A percentile compares a stretch with the other conserved stretches of the same genome.
phyloP scores from a whole-genome alignment of 2,888 invertebrate species.

The Gastrophysa polygoni region DNA sequence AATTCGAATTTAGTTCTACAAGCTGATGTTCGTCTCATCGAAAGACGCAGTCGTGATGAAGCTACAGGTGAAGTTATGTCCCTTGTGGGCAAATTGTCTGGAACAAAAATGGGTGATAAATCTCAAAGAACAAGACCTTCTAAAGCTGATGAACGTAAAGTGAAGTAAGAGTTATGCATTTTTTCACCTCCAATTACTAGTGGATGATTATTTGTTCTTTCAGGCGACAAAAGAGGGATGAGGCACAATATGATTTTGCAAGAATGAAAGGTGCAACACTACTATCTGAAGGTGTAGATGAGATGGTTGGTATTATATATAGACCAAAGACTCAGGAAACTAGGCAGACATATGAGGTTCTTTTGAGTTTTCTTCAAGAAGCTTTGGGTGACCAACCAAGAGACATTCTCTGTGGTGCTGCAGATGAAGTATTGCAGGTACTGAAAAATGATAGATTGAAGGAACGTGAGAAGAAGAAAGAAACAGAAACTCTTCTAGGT shows the following conservation, averaged over 20 bases:
- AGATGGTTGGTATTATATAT: conserved; percentile 93
- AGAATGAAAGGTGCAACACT: conserved; percentile 88
- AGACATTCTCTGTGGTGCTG: conserved; percentile 96
- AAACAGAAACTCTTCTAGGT: conserved; percentile 82
- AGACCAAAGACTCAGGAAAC: conserved; percentile 98
- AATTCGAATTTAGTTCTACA: conserved; percentile 99
- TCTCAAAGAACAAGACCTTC: conserved; percentile 92
- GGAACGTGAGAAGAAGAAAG: conserved; percentile 91
- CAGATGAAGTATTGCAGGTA: conserved; percentile 96
- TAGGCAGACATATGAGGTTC: conserved; percentile 93
- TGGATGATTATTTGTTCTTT: conserved; percentile 9
- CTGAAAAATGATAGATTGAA: conserved; percentile 94
- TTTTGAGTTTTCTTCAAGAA: conserved; percentile 96
- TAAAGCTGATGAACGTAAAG: conserved; percentile 91
- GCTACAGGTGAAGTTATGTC: conserved; percentile 99
- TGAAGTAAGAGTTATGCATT: conserved; percentile 68
- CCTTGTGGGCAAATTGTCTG: conserved; percentile 86
- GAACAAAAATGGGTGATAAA: conserved; percentile 96
- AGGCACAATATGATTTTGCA: conserved; percentile 89
- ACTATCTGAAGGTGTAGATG: conserved; percentile 87
- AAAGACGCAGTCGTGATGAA: conserved; percentile 96
- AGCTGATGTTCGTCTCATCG: conserved; percentile 98
- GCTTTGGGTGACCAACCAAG: conserved; percentile 96
- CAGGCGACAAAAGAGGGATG: conserved; percentile 87
- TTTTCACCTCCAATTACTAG: not conserved